Conservation (phyloP, 1,140 invertebrate species). For the Globodera rostochiensis region DNA sequence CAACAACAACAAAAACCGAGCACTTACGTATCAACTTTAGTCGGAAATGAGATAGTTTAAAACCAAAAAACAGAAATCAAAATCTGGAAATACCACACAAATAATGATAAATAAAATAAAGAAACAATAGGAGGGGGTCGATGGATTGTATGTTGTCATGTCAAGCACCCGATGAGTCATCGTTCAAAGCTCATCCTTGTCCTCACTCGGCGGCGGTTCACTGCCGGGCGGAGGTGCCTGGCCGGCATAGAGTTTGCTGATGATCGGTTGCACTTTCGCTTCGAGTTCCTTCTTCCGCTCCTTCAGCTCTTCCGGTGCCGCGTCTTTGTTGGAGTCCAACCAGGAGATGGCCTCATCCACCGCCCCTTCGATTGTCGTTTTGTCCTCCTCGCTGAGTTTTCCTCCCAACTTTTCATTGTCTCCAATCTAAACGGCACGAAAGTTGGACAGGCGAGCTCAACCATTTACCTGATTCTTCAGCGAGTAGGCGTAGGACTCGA, state of each 20-base stretch:
- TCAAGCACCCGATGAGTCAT: background rate
- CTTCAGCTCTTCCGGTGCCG: constrained; percentile 89
- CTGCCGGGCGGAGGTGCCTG: constrained; percentile 73
- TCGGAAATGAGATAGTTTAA: background rate
- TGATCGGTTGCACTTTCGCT: constrained; percentile 89
- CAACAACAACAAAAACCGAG: too few species aligned
- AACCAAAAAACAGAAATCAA: constrained; percentile 11
- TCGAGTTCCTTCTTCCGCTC: constrained; percentile 96
- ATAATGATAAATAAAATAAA: background rate
- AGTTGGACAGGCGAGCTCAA: background rate
- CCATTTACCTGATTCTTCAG: constrained; percentile 83
- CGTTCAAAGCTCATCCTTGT: constrained; percentile 64
- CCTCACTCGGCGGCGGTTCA: constrained; percentile 40
- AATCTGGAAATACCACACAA: constrained; percentile 18
- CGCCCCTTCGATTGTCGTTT: constrained; percentile 88
- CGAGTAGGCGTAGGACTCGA: constrained; percentile 96
- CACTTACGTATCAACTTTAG: background rate
- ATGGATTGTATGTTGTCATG: background rate
- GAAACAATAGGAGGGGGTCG: background rate
- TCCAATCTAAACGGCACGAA: constrained; percentile 69
- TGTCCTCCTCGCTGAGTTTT: constrained; percentile 87
- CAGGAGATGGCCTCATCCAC: constrained; percentile 97
- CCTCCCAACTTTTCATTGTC: constrained; percentile 97
- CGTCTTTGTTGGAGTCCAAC: constrained; percentile 92
- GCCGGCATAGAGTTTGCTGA: constrained; percentile 89